phyloP scores from a whole-genome alignment of 1,140 invertebrate genomes.

The Whitmania pigra region DNA sequence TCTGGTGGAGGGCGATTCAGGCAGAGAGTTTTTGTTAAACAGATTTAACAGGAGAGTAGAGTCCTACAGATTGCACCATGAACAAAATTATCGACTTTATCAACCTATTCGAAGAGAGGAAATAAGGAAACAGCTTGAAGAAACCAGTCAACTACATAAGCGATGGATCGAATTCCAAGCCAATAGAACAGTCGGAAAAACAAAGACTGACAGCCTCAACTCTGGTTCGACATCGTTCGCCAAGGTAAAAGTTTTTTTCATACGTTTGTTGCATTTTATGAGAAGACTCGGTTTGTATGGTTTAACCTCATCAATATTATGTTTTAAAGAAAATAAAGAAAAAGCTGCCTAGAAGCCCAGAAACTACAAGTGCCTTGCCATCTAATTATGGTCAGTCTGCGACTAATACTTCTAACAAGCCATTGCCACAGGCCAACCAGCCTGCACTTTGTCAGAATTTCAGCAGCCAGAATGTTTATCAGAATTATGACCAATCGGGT shows the following conservation, averaged over 20 bases:
- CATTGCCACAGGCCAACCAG: too few relatives aligned
- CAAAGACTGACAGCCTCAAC: neutral
- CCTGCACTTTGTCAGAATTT: too few relatives aligned
- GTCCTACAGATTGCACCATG: neutral
- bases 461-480: too few relatives aligned
- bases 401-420: too few relatives aligned
- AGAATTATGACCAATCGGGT: too few relatives aligned
- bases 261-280: neutral
- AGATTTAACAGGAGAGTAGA: neutral
- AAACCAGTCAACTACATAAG: constrained; percentile 5
- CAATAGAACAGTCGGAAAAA: neutral
- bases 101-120: neutral
- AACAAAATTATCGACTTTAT: neutral
- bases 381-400: too few relatives aligned
- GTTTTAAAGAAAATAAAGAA: constrained; percentile 6
- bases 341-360: neutral
- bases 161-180: constrained; percentile 4
- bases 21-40: neutral
- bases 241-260: neutral
- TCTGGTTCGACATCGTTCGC: neutral
- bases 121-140: neutral
- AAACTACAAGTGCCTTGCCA: neutral
- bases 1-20: too few relatives aligned
- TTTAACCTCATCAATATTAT: neutral
- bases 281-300: too few relatives aligned